Conservation (phyloP, 2,888 invertebrate species). For the Pristionchus mayeri region DNA sequence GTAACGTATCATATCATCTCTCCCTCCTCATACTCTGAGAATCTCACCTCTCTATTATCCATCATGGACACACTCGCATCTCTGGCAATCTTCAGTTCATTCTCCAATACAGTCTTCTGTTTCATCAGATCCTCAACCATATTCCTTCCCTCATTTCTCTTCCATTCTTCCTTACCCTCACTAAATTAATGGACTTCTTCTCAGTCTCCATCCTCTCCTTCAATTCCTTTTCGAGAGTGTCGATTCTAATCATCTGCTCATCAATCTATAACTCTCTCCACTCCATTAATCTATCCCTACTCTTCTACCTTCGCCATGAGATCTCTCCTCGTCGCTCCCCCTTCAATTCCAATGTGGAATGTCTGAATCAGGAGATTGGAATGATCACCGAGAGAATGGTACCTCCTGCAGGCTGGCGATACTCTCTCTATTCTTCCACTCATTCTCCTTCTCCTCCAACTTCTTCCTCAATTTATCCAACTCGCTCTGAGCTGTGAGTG, state of each 20-base stretch:
- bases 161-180: neutral
- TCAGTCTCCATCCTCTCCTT: neutral
- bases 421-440: neutral
- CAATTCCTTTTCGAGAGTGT: neutral
- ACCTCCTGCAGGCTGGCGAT: neutral
- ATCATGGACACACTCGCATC: neutral
- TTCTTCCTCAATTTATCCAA: neutral
- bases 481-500: neutral
- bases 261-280: neutral
- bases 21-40: neutral
- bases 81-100: neutral
- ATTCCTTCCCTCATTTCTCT: neutral
- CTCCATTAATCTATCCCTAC: neutral
- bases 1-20: neutral
- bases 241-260: neutral
- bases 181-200: neutral
- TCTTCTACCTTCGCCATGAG: neutral
- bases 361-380: too few species aligned
- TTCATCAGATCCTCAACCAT: conserved; percentile 3
- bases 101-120: neutral
- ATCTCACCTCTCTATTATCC: neutral
- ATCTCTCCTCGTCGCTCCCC: neutral
- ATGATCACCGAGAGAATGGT: neutral
- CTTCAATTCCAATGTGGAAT: neutral
- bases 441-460: conserved; percentile 6